These are phyloP conservation scores for Capreolus pygargus DNA, from an alignment of 2,113 vertebrate genomes.

Conservation along the genomic window DNA sequence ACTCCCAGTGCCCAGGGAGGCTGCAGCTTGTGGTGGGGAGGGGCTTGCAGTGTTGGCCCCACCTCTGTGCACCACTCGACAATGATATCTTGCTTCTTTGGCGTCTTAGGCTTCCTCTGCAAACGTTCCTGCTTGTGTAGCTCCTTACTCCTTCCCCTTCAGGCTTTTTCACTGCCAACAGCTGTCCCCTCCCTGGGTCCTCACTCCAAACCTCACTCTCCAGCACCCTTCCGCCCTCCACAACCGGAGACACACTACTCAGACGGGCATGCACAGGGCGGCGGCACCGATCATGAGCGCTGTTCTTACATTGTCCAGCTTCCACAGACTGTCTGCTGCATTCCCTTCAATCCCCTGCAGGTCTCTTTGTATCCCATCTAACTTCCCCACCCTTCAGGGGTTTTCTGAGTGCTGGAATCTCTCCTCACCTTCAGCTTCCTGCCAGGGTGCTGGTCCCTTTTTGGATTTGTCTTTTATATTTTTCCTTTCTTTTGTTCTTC, in stretches of 20 bases:
- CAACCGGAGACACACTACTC: background rate
- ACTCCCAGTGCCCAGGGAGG: background rate
- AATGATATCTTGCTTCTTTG: background rate
- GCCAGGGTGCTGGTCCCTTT: background rate
- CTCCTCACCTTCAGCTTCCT: background rate
- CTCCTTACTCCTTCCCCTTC: background rate
- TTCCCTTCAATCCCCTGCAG: background rate
- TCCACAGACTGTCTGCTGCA: background rate
- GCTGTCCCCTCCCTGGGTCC: background rate
- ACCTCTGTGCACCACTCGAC: background rate
- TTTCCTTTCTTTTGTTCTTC: background rate
- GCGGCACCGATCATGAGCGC: background rate
- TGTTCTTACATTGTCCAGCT: background rate
- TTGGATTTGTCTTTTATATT: background rate
- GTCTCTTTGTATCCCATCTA: background rate
- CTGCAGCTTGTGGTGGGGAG: background rate
- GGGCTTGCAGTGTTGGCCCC: background rate
- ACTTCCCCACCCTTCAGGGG: background rate
- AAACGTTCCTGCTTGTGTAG: background rate
- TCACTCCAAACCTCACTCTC: background rate
- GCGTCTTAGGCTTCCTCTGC: background rate
- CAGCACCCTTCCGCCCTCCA: background rate
- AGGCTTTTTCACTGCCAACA: background rate
- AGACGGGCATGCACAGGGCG: background rate
- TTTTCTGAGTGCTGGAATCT: background rate